Base-by-base conservation (phyloP, 2,113 vertebrate species). In the Acanthochromis polyacanthus region DNA sequence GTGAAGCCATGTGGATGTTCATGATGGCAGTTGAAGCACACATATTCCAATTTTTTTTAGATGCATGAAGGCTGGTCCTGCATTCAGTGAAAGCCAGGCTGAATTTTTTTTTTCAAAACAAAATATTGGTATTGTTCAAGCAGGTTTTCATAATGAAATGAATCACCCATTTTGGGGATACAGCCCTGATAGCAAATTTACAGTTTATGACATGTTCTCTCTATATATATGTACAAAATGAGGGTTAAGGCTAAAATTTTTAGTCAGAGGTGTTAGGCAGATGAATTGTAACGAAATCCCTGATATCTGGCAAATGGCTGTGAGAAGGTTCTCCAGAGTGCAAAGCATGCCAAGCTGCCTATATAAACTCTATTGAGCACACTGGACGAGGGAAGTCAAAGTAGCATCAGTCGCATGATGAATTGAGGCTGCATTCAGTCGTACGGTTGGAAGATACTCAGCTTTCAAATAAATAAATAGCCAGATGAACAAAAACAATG, bases 241-340 rank as follows among this genome's bases (percentile, higher is more conserved):
- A 92, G 69, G 88, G 88, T 94, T 95, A 95, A 95, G 95, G 94
- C 95, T 94, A 92, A 90, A 90, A 88, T 89, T 90, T 93, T 91
- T 87, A 89, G 86, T 92, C 81, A 81, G 84, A 91, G 91, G 92
- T 91, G 82, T 90, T 81, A 91, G 92, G 90, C 88, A 86, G 80
- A 92, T 93, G 88, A 94, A 89, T 78, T 81, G 81, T 93, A 92
- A 92, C 79, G 78, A 93, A 90, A 93, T 95, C 95, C 94, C 95
- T 95, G 95, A 95, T 94, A 93, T 94, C 88, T 92, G 91, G 92
- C 88, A 88, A 91, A 93, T 88, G 91, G 92, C 90, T 93, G 92
- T 85, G 86, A 93, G 90, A 90, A 91, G 75, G 78, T 86, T 90
- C 81, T 84, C 81, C 82, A 87, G 91, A 93, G 92, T 92, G 89